phyloP scores from a whole-genome alignment of 1,140 invertebrate genomes.

The Mactra quadrangularis region DNA sequence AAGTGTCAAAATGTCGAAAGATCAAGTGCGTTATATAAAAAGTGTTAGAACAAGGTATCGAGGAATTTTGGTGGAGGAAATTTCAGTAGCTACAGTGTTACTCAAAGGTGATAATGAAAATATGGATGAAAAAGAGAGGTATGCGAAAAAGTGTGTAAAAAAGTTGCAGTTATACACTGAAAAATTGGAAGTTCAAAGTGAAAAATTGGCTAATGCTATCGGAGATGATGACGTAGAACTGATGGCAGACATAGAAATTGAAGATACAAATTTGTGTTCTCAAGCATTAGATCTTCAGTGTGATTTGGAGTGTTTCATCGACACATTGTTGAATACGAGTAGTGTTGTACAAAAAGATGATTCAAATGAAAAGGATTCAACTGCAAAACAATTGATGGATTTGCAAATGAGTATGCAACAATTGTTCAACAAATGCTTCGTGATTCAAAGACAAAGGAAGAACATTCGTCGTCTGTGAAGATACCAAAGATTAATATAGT shows the following conservation, averaged over 20 bases:
- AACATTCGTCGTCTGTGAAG: not conserved
- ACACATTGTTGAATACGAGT: not conserved
- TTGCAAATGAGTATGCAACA: not conserved
- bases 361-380: not conserved
- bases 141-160: not conserved
- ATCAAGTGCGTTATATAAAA: too few relatives aligned
- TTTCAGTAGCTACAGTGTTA: not conserved
- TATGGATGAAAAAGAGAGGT: too few relatives aligned
- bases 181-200: not conserved
- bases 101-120: not conserved
- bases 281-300: not conserved
- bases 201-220: not conserved
- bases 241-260: not conserved
- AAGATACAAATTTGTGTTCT: not conserved
- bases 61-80: not conserved
- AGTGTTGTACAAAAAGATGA: not conserved
- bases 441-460: not conserved
- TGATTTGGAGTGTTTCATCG: not conserved
- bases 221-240: not conserved
- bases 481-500: conserved; percentile 21
- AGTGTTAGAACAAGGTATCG: not conserved
- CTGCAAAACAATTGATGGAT: not conserved
- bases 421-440: not conserved
- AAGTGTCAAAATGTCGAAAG: too few relatives aligned
- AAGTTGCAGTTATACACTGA: not conserved